phyloP scores from a whole-genome alignment of 2,113 vertebrate genomes.

The Prietella phreatophila region DNA sequence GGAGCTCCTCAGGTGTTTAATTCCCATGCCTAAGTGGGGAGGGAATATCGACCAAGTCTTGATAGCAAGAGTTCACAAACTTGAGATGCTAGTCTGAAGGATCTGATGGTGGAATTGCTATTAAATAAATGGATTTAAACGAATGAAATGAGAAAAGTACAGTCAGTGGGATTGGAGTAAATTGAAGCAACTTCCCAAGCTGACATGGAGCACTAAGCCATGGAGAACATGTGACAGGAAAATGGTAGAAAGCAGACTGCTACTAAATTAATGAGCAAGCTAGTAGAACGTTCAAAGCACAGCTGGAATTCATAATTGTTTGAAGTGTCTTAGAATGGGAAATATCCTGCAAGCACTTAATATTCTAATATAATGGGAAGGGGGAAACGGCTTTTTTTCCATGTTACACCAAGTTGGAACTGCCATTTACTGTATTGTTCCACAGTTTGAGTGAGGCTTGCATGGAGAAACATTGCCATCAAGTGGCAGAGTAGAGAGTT shows the following conservation, averaged over 20 bases:
- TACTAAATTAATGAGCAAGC: constrained; percentile 7
- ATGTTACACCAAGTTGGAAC: background rate
- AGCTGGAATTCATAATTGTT: constrained; percentile 8
- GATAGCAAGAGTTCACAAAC: background rate
- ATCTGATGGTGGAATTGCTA: background rate
- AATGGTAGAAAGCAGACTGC: background rate
- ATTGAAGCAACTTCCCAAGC: background rate
- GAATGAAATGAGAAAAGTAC: background rate
- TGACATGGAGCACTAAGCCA: background rate
- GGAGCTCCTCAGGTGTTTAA: background rate
- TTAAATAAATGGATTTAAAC: background rate
- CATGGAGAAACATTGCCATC: constrained; percentile 27
- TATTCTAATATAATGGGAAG: background rate
- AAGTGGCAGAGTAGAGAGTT: background rate
- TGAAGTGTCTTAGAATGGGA: background rate
- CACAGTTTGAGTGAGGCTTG: background rate
- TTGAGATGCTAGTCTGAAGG: background rate
- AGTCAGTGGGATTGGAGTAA: background rate
- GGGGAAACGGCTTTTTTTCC: background rate
- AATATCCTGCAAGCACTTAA: background rate
- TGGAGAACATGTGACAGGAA: background rate
- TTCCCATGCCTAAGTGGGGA: background rate
- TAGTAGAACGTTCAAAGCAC: background rate
- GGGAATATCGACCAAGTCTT: background rate
- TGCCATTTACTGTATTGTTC: background rate